phyloP scores from a whole-genome alignment of 2,888 invertebrate species.

The Ectemnius continuus region DNA sequence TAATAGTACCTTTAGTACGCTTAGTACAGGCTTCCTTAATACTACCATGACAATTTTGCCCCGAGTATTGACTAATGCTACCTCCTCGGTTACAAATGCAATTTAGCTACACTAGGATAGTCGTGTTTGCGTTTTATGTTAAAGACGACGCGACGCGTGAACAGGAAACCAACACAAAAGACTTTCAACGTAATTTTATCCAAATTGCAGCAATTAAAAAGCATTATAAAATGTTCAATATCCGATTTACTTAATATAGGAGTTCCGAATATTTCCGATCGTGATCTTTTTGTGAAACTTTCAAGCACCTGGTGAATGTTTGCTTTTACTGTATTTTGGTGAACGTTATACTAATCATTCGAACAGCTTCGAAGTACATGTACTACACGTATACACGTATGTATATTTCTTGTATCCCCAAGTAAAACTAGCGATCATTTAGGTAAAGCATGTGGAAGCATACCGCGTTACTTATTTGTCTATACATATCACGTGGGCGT shows the following conservation, averaged over 20 bases:
- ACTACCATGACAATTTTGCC: conserved; percentile 65
- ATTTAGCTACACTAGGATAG: conserved; percentile 60
- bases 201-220: background rate
- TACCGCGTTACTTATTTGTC: conserved; percentile 22
- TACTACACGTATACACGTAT: background rate
- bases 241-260: too few relatives aligned
- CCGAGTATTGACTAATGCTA: conserved; percentile 64
- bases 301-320: conserved; percentile 41
- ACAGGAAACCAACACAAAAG: too few relatives aligned
- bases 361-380: conserved; percentile 38
- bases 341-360: conserved; percentile 39
- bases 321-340: conserved; percentile 31
- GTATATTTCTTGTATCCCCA: conserved; percentile 36
- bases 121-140: conserved; percentile 52
- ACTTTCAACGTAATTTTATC: background rate
- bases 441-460: conserved; percentile 14
- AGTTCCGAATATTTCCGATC: too few relatives aligned
- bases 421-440: conserved; percentile 36
- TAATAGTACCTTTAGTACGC: conserved; percentile 61
- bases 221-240: too few relatives aligned
- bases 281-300: too few relatives aligned
- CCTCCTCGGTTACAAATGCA: conserved; percentile 65
- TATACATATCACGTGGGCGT: background rate
- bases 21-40: conserved; percentile 58
- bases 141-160: too few relatives aligned